Evolutionary conservation across 2,888 invertebrate species (phyloP).

Genomic region (Clivina fossor): DNA sequence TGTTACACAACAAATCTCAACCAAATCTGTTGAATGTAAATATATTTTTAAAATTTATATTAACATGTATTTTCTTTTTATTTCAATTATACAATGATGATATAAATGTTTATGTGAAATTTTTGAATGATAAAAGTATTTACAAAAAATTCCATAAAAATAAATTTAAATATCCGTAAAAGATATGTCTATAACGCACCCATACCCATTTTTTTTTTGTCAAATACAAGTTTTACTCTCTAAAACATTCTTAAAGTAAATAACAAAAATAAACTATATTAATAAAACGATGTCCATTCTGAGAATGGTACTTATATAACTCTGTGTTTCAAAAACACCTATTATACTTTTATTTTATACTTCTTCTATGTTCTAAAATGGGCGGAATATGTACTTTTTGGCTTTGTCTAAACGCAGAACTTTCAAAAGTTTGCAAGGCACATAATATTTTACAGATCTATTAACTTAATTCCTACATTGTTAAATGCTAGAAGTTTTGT

Average conservation of each 20-base stretch:
- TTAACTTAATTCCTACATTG: too few species aligned
- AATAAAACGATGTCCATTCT: constrained; percentile 30
- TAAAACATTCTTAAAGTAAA: constrained; percentile 25
- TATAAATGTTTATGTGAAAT: constrained; percentile 28
- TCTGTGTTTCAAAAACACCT: constrained; percentile 29
- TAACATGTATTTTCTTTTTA: constrained; percentile 28
- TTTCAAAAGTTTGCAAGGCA: too few species aligned
- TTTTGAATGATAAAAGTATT: constrained; percentile 26
- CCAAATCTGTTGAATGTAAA: constrained; percentile 29
- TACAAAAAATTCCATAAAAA: constrained; percentile 28
- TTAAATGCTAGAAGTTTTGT: too few species aligned
- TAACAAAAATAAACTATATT: constrained; percentile 33
- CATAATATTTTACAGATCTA: too few species aligned
- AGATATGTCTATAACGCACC: constrained; percentile 30
- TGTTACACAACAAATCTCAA: constrained; percentile 25
- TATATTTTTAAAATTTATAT: constrained; percentile 26
- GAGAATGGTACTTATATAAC: constrained; percentile 30
- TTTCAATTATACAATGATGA: constrained; percentile 32
- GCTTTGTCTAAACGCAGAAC: too few species aligned
- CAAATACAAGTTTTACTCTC: constrained; percentile 23
- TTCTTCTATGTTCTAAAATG: constrained; percentile 14
- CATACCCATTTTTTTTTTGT: constrained; percentile 31
- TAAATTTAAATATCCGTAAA: constrained; percentile 29
- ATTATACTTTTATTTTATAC: constrained; percentile 11
- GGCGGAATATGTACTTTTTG: constrained; percentile 5